These are phyloP conservation scores for Pseudochirops cupreus DNA, from an alignment of 2,797 vertebrate species.

Conservation along the genomic window DNA sequence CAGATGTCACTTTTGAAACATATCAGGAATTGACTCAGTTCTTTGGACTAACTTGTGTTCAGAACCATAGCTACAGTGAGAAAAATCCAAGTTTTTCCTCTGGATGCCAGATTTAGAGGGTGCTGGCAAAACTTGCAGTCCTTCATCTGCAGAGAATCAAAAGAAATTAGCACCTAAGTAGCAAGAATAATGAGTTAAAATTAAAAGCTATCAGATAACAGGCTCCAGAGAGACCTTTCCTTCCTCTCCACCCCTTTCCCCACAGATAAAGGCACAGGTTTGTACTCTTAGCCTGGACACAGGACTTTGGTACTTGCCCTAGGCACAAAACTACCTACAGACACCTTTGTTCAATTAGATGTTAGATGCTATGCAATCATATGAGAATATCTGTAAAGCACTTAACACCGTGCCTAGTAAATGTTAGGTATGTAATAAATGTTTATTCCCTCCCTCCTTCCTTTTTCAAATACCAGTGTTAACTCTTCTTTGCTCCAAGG, in stretches of 20 bases:
- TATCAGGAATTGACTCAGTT: neutral
- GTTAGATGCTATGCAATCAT: constrained; percentile 10
- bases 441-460: neutral
- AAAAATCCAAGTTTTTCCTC: neutral
- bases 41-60: neutral
- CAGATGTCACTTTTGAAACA: neutral
- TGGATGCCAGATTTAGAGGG: neutral
- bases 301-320: neutral
- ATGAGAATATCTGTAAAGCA: constrained; percentile 59
- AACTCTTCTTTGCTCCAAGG: constrained; percentile 66
- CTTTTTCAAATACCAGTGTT: constrained; percentile 59
- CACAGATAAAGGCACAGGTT: neutral
- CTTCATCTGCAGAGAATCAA: neutral
- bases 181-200: neutral
- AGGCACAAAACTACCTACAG: neutral
- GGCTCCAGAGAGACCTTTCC: neutral
- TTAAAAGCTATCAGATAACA: neutral
- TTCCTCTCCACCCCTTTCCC: neutral
- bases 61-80: neutral
- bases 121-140: neutral
- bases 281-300: neutral
- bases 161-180: neutral
- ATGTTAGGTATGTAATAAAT: neutral
- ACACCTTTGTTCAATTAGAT: neutral
- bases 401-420: neutral